Evolutionary conservation across 2,113 vertebrate genomes (phyloP).

Genomic region (Coracopsis vasa): DNA sequence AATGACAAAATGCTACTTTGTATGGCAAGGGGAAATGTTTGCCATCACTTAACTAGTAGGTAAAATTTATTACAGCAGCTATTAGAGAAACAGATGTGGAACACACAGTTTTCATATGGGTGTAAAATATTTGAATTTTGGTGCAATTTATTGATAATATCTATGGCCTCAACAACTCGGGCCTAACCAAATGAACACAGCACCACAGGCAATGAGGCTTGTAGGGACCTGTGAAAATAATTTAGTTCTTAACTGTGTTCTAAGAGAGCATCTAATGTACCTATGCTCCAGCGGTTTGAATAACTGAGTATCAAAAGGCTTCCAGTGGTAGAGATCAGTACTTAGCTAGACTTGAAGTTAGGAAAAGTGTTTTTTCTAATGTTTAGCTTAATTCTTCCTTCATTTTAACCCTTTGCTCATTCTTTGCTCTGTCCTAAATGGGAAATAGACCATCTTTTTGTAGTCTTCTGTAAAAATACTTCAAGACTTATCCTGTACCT

Average conservation of each 20-base stretch:
- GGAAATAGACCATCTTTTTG: not conserved
- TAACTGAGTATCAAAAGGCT: not conserved
- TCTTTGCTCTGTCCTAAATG: not conserved
- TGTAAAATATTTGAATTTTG: not conserved
- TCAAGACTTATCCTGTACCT: not conserved
- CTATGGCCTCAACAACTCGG: not conserved
- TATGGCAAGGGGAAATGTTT: not conserved
- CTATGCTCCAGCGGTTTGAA: not conserved
- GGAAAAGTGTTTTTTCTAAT: not conserved
- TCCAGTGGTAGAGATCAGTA: not conserved
- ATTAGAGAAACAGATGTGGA: conserved; percentile 15
- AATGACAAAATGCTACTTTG: not conserved
- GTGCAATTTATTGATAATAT: not conserved
- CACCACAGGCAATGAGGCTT: not conserved
- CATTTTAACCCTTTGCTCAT: not conserved
- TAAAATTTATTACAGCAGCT: not conserved
- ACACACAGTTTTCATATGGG: not conserved
- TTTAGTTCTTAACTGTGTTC: not conserved
- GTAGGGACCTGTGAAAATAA: not conserved
- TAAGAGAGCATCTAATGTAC: not conserved
- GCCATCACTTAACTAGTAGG: not conserved
- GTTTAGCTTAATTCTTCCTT: not conserved
- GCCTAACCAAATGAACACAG: not conserved
- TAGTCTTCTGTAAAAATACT: not conserved
- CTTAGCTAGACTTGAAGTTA: not conserved